phyloP scores from a whole-genome alignment of 2,113 vertebrate species.

The Leptocoma aspasia region DNA sequence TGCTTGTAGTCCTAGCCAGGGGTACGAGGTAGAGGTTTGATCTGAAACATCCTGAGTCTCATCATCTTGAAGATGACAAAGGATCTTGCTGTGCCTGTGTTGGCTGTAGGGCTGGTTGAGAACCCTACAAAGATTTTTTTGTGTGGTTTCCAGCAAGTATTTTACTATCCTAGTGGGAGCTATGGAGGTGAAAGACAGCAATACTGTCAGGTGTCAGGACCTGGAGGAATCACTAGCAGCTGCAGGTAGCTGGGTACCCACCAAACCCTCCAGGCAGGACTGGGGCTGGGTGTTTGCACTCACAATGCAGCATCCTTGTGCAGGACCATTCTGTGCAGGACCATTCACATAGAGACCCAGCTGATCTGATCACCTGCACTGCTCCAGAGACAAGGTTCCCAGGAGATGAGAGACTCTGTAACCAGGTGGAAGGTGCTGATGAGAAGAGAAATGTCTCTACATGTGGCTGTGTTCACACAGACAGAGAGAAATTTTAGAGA shows the following conservation, averaged over 20 bases:
- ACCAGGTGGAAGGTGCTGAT: not conserved
- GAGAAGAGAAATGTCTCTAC: accelerated
- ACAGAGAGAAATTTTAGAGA: too few species aligned
- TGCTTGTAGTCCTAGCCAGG: not conserved
- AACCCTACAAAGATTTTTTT: too few species aligned
- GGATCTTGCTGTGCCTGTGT: too few species aligned
- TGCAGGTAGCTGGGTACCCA: not conserved
- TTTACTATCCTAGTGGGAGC: not conserved
- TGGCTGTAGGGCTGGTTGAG: too few species aligned
- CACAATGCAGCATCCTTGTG: accelerated
- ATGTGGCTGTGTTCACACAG: too few species aligned
- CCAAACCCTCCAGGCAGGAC: not conserved
- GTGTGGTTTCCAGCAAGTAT: not conserved
- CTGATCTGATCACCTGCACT: not conserved
- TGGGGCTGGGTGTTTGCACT: not conserved
- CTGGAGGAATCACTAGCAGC: not conserved
- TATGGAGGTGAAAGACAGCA: not conserved
- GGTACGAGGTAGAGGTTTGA: not conserved
- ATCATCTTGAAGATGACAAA: too few species aligned
- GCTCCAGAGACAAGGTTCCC: not conserved
- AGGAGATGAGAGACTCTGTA: not conserved
- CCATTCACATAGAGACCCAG: accelerated
- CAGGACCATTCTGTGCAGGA: too few species aligned
- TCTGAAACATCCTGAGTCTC: too few species aligned
- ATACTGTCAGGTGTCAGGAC: not conserved